Base-by-base conservation (phyloP, 2,888 invertebrate species). In the Hypena proboscidalis region DNA sequence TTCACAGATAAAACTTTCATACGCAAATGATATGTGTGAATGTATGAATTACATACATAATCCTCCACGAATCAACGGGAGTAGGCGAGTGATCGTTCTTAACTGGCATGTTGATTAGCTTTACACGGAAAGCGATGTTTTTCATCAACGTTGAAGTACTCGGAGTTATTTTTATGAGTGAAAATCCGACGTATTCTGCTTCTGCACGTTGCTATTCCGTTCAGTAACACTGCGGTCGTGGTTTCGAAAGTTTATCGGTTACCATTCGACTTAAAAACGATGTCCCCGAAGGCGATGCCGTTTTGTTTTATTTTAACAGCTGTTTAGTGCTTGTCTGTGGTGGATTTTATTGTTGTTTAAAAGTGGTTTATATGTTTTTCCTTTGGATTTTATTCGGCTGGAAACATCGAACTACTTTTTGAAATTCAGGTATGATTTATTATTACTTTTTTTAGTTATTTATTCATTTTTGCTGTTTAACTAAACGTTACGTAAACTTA, bases 111-210 rank as follows among this genome's bases (percentile, higher is more conserved):
- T 42, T 65, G 62, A 65, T 64, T 54, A 64, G 46, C 29, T 51
- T 50, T 34, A 53, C 63, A 56, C 66, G 56, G 60, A 67, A 72
- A 67, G 54, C 74, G 67, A 69, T 75, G 77, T 78, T 80, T 80
- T 75, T 74, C 72, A 68, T 70, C 65, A 68, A 62, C 57, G 52
- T 62, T 67, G 63, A 59, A 63, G 51, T 63, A 61, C 64, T 54
- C 34, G 53, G 74, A 67, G 80, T 82, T 84, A 83, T 83, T 84
- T 83, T 82, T 77, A 80, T 81, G 72, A 77, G 74, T 74, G 75
- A 75, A 79, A 80, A 74, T 66, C 72, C 58, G 61, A 66, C 70
- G 73, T 67, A 62, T 70, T 68, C 60, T 44, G 56, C 30, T 55
- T 47, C 27, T 58, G 39, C 44, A 58, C 43, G 54, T 36, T 49